Evolutionary conservation across 2,797 vertebrate species (phyloP), one percentile per base, ranked within the genome.

Genomic region (Labroides dimidiatus): DNA sequence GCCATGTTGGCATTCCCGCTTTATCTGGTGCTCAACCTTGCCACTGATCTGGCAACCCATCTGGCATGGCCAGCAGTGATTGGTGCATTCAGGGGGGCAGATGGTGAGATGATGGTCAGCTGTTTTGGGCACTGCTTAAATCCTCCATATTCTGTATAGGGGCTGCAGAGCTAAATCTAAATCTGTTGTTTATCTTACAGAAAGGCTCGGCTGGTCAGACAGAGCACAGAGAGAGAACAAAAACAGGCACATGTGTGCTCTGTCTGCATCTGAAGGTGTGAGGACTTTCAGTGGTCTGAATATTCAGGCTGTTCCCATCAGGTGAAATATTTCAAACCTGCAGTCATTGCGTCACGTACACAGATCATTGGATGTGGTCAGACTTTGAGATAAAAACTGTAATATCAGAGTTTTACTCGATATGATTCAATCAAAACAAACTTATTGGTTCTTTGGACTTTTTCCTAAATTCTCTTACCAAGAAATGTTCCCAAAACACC

Each of bases 31-130:
- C 61, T 69, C 73, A 84, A 82, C 74, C 81, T 72, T 67, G 69
- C 76, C 62, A 78, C 66, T 65, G 80, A 87, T 88, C 77, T 89
- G 87, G 81, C 81, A 78, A 81, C 69, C 89, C 87, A 89, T 89
- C 85, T 91, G 87, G 82, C 75, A 79, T 62, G 68, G 76, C 61
- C 64, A 59, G 33, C 33, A n/a, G 69, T 68, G 75, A 84, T 83
- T 78, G 67, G 77, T 79, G 66, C 47, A 69, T 67, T 72, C 74
- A 10, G 23, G 49, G 55, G 56, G 71, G 72, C 77, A 83, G 87
- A 84, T 81, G 85, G 85, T 69, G 73, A 74, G 69, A 77, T 61
- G 66, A 61, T 81, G 62, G 54, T 83, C 75, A 69, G 59, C 73
- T 76, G 71, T 81, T 82, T 82, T 64, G 48, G 65, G 53, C 36